A percentile compares a stretch with the other conserved stretches of the same genome.
These are phyloP conservation scores for Anthoptus insignis DNA, from an alignment of 2,888 invertebrate genomes.

Conservation along the genomic window DNA sequence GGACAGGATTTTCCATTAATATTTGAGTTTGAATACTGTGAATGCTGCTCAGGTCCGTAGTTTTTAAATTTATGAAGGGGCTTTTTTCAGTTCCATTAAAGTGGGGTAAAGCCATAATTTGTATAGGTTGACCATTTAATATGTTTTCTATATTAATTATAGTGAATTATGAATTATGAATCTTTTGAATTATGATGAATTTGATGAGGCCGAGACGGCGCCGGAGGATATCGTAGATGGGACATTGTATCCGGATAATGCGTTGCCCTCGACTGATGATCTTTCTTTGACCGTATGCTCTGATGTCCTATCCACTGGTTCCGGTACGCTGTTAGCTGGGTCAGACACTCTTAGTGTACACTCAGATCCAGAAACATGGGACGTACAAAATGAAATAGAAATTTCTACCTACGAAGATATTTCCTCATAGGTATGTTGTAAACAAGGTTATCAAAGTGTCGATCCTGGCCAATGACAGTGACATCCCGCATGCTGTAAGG, in stretches of 20 bases:
- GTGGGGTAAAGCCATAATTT: no score
- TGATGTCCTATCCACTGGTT: conserved; percentile 6
- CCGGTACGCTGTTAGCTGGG: conserved; percentile 15
- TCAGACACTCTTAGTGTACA: conserved; percentile 24
- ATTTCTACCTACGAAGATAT: background rate
- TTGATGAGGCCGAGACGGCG: conserved; percentile 10
- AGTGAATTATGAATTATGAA: no score
- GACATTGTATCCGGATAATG: background rate
- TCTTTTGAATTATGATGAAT: conserved; percentile 7
- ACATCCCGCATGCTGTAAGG: conserved; percentile 1
- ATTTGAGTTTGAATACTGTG: background rate
- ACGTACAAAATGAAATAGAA: background rate
- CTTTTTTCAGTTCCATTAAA: no score
- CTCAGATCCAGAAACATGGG: conserved; percentile 15
- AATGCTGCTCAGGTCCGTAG: no score
- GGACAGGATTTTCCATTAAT: conserved; percentile 38
- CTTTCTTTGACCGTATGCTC: conserved; percentile 16
- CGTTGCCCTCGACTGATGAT: background rate
- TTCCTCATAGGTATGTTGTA: background rate
- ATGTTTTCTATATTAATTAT: no score
- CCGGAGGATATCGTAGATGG: background rate
- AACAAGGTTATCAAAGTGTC: background rate
- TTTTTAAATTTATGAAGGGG: no score
- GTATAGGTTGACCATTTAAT: no score
- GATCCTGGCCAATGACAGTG: background rate